A percentile compares a stretch with the other conserved stretches of the same genome.
Conservation (phyloP, 1,140 invertebrate genomes). For the Monomorium pharaonis region DNA sequence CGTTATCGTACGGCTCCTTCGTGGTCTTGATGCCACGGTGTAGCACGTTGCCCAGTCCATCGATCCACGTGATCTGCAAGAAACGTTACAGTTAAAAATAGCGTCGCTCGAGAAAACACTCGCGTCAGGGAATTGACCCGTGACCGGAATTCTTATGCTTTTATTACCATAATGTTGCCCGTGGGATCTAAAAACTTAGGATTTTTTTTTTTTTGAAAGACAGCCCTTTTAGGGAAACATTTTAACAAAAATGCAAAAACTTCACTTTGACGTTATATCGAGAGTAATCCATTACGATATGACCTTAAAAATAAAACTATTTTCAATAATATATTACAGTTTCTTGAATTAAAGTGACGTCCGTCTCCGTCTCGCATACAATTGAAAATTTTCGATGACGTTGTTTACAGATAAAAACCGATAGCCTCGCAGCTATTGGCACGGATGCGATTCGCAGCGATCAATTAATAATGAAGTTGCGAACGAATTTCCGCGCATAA, state of each 20-base stretch:
- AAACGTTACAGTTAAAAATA: constrained; percentile 66
- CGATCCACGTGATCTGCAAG: constrained; percentile 95
- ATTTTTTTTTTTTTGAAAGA: neutral
- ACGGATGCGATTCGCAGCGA: neutral
- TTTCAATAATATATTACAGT: neutral
- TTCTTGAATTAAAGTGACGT: too few relatives aligned
- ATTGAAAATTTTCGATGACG: neutral
- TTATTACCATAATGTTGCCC: constrained; percentile 50
- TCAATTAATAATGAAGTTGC: constrained; percentile 27
- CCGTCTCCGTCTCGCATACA: too few relatives aligned
- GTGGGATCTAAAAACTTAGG: constrained; percentile 21
- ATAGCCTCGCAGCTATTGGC: constrained; percentile 18
- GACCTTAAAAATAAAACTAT: neutral
- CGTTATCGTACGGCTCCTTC: constrained; percentile 91
- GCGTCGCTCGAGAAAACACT: constrained; percentile 48
- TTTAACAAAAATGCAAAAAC: neutral
- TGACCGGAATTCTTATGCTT: constrained; percentile 52
- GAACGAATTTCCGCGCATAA: constrained; percentile 50
- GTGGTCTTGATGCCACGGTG: constrained; percentile 91
- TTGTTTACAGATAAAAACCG: constrained; percentile 19
- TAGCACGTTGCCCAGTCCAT: constrained; percentile 93
- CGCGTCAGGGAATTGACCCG: constrained; percentile 54
- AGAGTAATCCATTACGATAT: neutral
- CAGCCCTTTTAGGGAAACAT: neutral
- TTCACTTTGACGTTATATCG: neutral